A percentile compares a stretch with the other conserved stretches of the same genome.
Conservation (phyloP, 1,140 invertebrate genomes). For the Triops cancriformis region DNA sequence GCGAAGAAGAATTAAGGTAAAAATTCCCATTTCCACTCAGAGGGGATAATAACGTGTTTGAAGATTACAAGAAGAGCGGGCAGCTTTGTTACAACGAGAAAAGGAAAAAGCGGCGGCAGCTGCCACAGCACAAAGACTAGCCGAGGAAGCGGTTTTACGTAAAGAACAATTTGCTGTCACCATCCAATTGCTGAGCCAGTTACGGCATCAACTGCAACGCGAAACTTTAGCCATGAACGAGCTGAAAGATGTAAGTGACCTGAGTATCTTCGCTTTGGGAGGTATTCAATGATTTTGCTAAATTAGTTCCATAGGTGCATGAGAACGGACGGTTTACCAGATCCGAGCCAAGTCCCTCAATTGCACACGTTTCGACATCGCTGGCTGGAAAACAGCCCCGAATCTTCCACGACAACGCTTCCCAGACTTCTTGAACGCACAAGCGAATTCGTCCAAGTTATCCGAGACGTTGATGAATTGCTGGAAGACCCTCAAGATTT, state of each 20-base stretch:
- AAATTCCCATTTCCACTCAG: not conserved
- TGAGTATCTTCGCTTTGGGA: not conserved
- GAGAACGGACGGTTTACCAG: conserved; percentile 26
- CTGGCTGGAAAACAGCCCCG: conserved; percentile 21
- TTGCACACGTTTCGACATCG: conserved; percentile 26
- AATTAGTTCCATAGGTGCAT: conserved; percentile 28
- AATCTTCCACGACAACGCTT: conserved; percentile 14
- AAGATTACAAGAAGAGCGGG: not conserved
- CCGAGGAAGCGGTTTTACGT: not conserved
- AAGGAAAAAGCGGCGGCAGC: not conserved
- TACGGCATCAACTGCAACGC: not conserved
- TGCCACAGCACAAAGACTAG: not conserved
- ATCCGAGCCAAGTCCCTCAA: conserved; percentile 23
- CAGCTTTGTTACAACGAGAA: not conserved
- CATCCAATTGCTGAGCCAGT: not conserved
- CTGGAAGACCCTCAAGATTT: conserved; percentile 24
- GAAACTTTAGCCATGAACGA: not conserved
- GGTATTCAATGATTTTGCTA: not conserved
- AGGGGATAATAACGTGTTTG: not conserved
- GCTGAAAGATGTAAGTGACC: not conserved
- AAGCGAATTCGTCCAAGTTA: conserved; percentile 22
- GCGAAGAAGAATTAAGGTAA: conserved; percentile 25
- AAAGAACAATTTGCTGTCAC: not conserved
- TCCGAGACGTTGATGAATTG: conserved; percentile 26
- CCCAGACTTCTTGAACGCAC: not conserved